Percentiles rank a stretch among this genome's conserved stretches.
Conservation (phyloP, 2,113 vertebrate species). For the Notarius lentiginosus region DNA sequence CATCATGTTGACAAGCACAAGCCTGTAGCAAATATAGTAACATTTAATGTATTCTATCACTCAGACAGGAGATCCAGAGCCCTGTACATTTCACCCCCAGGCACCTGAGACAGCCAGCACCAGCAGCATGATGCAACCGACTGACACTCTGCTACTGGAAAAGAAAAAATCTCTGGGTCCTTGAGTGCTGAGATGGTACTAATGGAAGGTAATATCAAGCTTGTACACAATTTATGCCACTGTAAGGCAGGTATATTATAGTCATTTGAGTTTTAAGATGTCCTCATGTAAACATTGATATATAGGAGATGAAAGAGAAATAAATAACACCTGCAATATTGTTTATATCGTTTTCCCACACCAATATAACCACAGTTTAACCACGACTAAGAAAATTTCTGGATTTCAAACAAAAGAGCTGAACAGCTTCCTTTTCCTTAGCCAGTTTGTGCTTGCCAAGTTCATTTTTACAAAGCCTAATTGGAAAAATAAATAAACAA, state of each 20-base stretch:
- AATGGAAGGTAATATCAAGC: neutral
- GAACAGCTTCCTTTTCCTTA: neutral
- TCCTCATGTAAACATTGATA: neutral
- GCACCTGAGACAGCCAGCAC: slow-evolving; percentile 25
- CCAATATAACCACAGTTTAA: neutral
- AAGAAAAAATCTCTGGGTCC: slow-evolving; percentile 20
- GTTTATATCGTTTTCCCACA: neutral
- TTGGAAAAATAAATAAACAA: neutral
- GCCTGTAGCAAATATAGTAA: slow-evolving; percentile 22
- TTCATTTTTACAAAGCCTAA: neutral
- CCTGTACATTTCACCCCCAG: slow-evolving; percentile 15
- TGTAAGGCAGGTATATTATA: neutral
- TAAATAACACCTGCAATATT: neutral
- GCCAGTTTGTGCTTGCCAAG: neutral
- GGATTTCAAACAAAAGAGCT: neutral
- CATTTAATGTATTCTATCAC: slow-evolving; percentile 5
- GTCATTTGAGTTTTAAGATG: neutral
- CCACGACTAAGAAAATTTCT: neutral
- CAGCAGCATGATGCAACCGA: slow-evolving; percentile 46
- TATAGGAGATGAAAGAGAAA: neutral
- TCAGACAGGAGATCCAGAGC: slow-evolving; percentile 4
- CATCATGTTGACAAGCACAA: slow-evolving; percentile 26
- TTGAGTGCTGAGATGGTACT: slow-evolving; percentile 10
- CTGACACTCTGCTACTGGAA: slow-evolving; percentile 30
- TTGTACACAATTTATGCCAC: neutral